Base-by-base conservation (phyloP, 2,797 vertebrate genomes). In the Anableps anableps region DNA sequence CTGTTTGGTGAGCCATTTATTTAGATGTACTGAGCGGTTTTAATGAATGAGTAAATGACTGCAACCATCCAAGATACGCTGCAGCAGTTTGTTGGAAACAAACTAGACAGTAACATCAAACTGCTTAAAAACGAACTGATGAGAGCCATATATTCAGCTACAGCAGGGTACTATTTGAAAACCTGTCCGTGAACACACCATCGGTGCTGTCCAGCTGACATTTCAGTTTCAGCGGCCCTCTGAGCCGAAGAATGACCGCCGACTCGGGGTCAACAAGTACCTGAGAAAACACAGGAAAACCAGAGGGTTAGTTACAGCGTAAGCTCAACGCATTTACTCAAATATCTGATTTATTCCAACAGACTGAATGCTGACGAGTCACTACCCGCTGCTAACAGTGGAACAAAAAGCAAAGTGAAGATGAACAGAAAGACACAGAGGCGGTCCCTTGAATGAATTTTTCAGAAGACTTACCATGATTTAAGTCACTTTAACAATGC, bases 211-310 rank as follows among this genome's bases (percentile, higher is more conserved):
- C 93, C 79, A 99, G 91, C 45, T 94, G 95, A 95, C 98, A 99
- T 62, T 93, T 96, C 70, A 99, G 94, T 89, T 97, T 96, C 88
- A 99, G 94, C 55, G 94, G 95, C 31, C 98, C 98, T 92, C 94
- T 96, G 58, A 97, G 88, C 85, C 98, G 96, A 84, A 98, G 95
- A 53, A 99, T 89, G 51, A 96, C 87, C 80, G 48, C 83, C 10
- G 45, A 45, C n/a, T 84, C 81, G 7, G 83, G 31, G 73, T 96
- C 94, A 36, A 72, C 29, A 48, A 86, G 23, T 73, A 95, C 92
- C 95, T 96, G 85, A 36, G 19, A 83, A 1, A 68, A 82, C 21
- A 87, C n/a, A 80, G 41, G 43, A 72, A 38, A 82, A 9, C 26
- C 78, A 7, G 75, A 47, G 0, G 71, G n/a, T 8, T 48, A 62